Conservation (phyloP, 2,888 invertebrate species). For the Parnassius apollo region DNA sequence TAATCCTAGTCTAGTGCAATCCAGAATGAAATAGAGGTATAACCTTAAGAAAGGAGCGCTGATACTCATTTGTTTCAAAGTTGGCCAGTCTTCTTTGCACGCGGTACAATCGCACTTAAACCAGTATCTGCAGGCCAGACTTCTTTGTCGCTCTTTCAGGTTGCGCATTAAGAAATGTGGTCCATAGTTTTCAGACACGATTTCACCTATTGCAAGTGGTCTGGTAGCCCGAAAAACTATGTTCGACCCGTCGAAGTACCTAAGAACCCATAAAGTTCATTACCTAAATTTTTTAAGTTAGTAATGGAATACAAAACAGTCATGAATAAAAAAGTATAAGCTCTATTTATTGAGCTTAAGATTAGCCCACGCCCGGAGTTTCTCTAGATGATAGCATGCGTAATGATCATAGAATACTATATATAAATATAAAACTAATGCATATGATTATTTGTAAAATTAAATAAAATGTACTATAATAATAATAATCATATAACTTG, state of each 20-base stretch:
- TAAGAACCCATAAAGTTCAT: slow-evolving; percentile 43
- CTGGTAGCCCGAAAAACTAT: slow-evolving; percentile 86
- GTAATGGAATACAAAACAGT: no score
- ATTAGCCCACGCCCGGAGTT: no score
- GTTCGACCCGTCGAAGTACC: slow-evolving; percentile 87
- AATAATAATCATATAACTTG: no score
- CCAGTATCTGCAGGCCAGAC: slow-evolving; percentile 87
- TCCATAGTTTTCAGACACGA: slow-evolving; percentile 92
- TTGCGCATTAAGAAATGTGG: slow-evolving; percentile 84
- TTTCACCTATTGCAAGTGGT: slow-evolving; percentile 83
- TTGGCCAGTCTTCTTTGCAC: slow-evolving; percentile 89
- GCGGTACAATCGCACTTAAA: slow-evolving; percentile 88
- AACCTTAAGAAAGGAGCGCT: slow-evolving; percentile 66
- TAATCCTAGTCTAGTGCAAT: neutral
- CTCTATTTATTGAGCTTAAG: no score
- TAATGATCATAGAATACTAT: no score
- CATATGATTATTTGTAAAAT: no score
- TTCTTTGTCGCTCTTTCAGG: slow-evolving; percentile 81
- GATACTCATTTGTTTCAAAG: slow-evolving; percentile 80
- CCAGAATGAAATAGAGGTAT: neutral
- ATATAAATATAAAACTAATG: no score
- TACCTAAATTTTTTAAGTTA: no score
- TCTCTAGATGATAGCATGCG: no score
- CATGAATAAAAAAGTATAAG: no score
- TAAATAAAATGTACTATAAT: no score